phyloP scores from a whole-genome alignment of 2,797 vertebrate species.

The Tiaroga cobitis region DNA sequence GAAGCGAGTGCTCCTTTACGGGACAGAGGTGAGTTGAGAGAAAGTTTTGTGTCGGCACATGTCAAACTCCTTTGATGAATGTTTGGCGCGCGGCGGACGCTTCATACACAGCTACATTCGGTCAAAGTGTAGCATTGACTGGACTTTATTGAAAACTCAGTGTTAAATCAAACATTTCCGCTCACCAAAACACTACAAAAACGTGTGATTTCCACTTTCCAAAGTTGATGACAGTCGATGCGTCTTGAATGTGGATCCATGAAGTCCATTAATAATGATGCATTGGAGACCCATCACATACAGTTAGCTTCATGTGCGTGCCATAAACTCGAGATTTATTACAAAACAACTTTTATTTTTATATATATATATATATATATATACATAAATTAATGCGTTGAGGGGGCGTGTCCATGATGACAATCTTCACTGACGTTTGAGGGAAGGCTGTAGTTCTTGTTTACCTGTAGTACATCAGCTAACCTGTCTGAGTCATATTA shows the following conservation, averaged over 20 bases:
- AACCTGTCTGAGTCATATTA: neutral
- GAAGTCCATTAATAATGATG: neutral
- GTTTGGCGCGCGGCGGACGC: neutral
- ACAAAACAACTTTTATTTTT: neutral
- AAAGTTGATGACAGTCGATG: neutral
- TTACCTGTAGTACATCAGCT: neutral
- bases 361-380: neutral
- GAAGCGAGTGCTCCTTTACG: conserved; percentile 81
- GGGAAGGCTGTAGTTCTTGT: conserved; percentile 13
- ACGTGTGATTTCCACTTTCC: neutral
- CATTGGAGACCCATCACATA: neutral
- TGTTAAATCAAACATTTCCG: neutral
- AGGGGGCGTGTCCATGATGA: conserved; percentile 33
- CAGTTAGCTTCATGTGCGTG: neutral
- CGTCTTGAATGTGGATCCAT: neutral
- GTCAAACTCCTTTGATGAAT: conserved; percentile 20
- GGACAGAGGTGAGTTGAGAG: conserved; percentile 81
- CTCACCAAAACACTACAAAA: neutral
- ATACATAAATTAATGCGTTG: neutral
- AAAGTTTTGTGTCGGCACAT: conserved; percentile 50
- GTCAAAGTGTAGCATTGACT: neutral
- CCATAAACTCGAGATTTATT: neutral
- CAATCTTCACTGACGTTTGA: conserved; percentile 10
- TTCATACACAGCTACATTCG: neutral
- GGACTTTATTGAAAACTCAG: neutral